A percentile compares a stretch with the other conserved stretches of the same genome.
Evolutionary conservation across 2,113 vertebrate genomes (phyloP).

Genomic region (Tyrannus savana): DNA sequence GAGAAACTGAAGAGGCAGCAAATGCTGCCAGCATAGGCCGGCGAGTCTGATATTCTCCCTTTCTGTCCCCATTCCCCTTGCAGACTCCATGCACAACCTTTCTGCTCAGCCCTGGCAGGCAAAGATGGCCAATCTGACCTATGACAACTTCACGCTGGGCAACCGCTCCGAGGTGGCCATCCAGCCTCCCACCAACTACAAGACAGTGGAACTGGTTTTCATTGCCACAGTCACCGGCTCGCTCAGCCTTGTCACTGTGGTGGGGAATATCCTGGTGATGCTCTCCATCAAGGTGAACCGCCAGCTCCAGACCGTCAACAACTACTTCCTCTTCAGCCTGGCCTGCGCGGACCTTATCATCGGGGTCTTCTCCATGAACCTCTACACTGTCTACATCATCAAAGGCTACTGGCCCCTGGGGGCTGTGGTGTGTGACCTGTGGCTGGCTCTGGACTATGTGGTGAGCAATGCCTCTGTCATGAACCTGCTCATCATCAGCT

Average conservation of each 20-base stretch:
- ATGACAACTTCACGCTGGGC: conserved; percentile 70
- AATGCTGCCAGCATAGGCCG: neutral
- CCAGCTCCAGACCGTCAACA: conserved; percentile 97
- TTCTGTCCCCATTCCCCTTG: neutral
- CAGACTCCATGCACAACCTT: conserved; percentile 79
- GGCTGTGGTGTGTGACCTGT: conserved; percentile 93
- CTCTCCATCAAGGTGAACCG: conserved; percentile 98
- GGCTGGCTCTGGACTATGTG: conserved; percentile 96
- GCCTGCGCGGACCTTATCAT: conserved; percentile 97
- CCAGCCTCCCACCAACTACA: conserved; percentile 78
- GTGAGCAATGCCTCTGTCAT: conserved; percentile 97
- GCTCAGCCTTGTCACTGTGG: conserved; percentile 93
- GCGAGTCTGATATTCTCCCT: neutral
- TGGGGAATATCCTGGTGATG: conserved; percentile 98
- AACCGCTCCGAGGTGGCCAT: conserved; percentile 64
- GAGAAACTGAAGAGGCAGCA: neutral
- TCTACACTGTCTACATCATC: conserved; percentile 95
- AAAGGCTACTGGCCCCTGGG: conserved; percentile 97
- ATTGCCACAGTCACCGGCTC: conserved; percentile 94
- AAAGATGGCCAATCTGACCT: conserved; percentile 82
- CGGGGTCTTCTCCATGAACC: conserved; percentile 96
- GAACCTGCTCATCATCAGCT: conserved; percentile 98
- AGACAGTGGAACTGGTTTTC: conserved; percentile 94
- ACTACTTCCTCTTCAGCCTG: conserved; percentile 97
- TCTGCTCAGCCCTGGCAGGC: conserved; percentile 67